phyloP scores from a whole-genome alignment of 1,140 invertebrate genomes.

The Pogonomyrmex californicus region DNA sequence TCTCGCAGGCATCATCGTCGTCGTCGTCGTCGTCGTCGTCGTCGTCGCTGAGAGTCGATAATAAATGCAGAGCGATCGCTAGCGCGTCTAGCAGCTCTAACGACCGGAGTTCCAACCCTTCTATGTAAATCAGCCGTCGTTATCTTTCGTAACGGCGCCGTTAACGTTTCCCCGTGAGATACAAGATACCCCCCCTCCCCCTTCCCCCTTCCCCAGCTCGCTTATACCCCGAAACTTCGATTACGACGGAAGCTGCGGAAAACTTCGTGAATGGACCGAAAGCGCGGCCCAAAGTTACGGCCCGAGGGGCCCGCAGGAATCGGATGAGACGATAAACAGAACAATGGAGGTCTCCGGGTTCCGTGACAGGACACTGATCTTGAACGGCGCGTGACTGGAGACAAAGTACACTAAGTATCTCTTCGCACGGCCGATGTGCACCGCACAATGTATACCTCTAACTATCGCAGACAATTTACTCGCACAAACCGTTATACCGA shows the following conservation, averaged over 20 bases:
- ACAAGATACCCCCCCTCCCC: conserved; percentile 33
- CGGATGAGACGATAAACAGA: conserved; percentile 61
- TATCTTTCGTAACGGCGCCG: conserved; percentile 63
- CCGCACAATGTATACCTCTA: conserved; percentile 36
- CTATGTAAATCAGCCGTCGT: conserved; percentile 64
- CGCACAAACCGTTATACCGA: conserved; percentile 39
- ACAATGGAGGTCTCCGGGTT: conserved; percentile 61
- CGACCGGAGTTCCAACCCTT: conserved; percentile 56
- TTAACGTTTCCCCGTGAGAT: conserved; percentile 62
- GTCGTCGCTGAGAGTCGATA: conserved; percentile 52
- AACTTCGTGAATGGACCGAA: conserved; percentile 54
- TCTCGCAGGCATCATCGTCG: background rate
- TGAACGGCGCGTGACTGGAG: conserved; percentile 37
- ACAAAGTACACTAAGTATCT: conserved; percentile 54
- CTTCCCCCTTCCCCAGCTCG: background rate
- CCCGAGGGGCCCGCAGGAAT: conserved; percentile 30
- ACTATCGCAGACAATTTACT: conserved; percentile 51
- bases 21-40: conserved; percentile 14
- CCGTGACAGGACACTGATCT: conserved; percentile 63
- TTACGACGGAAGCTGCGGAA: conserved; percentile 62
- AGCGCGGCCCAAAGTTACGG: conserved; percentile 56
- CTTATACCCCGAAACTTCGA: conserved; percentile 47
- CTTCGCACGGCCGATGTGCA: conserved; percentile 14
- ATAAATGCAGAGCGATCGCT: conserved; percentile 62
- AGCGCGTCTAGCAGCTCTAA: conserved; percentile 62